Percentiles rank a stretch among this genome's conserved stretches.
These are phyloP conservation scores for Myiotriccus ornatus DNA, from an alignment of 2,797 vertebrate genomes.

Conservation along the genomic window DNA sequence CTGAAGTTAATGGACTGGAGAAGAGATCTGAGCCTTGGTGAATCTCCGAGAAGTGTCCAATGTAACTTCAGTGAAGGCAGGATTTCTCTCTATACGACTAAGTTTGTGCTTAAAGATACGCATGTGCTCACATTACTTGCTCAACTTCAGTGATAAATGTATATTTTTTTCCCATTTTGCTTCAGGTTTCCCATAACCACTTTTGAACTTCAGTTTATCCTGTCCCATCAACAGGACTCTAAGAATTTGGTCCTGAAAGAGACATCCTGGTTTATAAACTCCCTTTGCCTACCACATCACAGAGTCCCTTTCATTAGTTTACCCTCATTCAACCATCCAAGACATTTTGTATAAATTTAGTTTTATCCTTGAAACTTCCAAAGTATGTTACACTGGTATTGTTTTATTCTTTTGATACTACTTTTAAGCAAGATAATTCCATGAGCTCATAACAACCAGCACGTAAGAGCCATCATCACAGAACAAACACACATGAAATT, in stretches of 20 bases:
- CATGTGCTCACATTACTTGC: not conserved
- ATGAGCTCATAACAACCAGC: not conserved
- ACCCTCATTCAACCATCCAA: not conserved
- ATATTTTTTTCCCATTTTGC: not conserved
- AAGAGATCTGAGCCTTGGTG: not conserved
- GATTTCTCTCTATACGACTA: not conserved
- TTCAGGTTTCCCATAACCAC: not conserved
- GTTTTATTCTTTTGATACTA: slow-evolving; percentile 1
- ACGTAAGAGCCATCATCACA: not conserved
- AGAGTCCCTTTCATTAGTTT: not conserved
- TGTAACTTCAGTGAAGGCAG: not conserved
- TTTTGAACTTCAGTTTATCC: not conserved
- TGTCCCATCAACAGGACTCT: not conserved
- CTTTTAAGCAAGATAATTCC: slow-evolving; percentile 1
- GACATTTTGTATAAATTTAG: not conserved
- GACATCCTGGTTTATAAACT: not conserved
- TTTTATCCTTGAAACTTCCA: not conserved
- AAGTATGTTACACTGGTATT: not conserved
- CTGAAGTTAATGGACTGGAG: not conserved
- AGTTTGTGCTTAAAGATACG: not conserved
- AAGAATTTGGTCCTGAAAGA: not conserved
- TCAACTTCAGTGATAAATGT: not conserved
- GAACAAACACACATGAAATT: slow-evolving; percentile 42
- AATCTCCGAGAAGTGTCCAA: not conserved
- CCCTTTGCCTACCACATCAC: not conserved